These are phyloP conservation scores for Troilus luridus DNA, from an alignment of 2,888 invertebrate species.

Conservation along the genomic window DNA sequence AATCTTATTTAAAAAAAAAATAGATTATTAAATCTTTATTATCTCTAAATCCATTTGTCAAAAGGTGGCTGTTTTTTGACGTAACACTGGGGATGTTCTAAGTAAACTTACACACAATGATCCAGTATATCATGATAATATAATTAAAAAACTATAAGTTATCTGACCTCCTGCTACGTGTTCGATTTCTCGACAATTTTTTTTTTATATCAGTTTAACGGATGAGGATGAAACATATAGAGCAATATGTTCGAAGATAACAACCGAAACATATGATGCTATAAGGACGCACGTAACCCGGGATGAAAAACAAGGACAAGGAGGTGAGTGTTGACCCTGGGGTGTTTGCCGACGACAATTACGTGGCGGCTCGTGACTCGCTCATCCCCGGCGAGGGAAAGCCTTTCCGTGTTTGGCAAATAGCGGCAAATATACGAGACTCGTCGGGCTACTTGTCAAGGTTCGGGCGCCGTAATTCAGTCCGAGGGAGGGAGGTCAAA, in stretches of 20 bases:
- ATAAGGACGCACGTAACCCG: neutral
- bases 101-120: too few relatives aligned
- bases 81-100: too few relatives aligned
- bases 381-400: neutral
- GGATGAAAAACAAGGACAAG: conserved; percentile 3
- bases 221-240: neutral
- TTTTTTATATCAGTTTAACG: neutral
- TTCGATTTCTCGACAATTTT: neutral
- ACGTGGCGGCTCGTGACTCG: neutral
- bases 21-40: too few relatives aligned
- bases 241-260: neutral
- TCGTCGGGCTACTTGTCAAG: neutral
- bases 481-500: neutral
- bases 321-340: neutral
- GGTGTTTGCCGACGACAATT: neutral
- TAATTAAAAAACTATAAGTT: neutral
- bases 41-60: too few relatives aligned
- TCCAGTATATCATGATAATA: neutral
- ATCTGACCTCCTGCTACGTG: neutral
- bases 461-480: neutral
- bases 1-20: too few relatives aligned
- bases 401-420: conserved; percentile 36
- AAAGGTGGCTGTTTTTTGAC: too few relatives aligned
- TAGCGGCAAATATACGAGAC: neutral
- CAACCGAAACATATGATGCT: neutral